Percentiles rank a stretch among this genome's conserved stretches.
These are phyloP conservation scores for Heterodera carotae DNA, from an alignment of 1,140 invertebrate genomes.

Conservation along the genomic window DNA sequence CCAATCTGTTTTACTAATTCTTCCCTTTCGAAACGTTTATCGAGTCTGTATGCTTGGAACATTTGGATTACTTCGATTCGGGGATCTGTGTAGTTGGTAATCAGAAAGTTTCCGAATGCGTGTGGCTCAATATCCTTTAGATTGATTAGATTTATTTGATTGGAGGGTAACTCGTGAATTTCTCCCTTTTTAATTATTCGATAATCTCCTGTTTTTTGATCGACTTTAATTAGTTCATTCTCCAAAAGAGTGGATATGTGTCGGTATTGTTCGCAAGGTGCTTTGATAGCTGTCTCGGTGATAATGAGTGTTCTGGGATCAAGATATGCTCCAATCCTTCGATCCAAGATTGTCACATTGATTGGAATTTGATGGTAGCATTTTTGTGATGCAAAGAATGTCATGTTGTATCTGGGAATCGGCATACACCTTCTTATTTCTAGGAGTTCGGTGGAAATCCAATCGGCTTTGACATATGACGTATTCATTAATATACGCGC, in stretches of 20 bases:
- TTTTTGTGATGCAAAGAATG: background rate
- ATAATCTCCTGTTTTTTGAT: background rate
- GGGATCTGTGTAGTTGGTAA: constrained; percentile 1
- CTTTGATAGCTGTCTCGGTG: background rate
- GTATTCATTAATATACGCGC: constrained; percentile 3
- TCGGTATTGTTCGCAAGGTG: background rate
- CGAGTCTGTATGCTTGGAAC: background rate
- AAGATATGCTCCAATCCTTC: background rate
- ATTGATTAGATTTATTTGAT: background rate
- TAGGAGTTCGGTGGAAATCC: constrained; percentile 5
- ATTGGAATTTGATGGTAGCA: constrained; percentile 11
- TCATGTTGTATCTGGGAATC: background rate
- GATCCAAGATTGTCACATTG: background rate
- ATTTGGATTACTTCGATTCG: constrained; percentile 12
- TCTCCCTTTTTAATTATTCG: background rate
- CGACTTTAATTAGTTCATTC: too few species aligned
- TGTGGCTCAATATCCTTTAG: background rate
- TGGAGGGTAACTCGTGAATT: constrained; percentile 6
- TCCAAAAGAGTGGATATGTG: background rate
- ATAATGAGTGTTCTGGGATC: background rate
- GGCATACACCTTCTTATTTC: background rate
- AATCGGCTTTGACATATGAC: background rate
- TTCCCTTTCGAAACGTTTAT: background rate
- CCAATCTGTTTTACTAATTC: background rate
- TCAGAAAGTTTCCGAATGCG: constrained; percentile 3